Base-by-base conservation (phyloP, 2,888 invertebrate species). In the Drosophila birchii region DNA sequence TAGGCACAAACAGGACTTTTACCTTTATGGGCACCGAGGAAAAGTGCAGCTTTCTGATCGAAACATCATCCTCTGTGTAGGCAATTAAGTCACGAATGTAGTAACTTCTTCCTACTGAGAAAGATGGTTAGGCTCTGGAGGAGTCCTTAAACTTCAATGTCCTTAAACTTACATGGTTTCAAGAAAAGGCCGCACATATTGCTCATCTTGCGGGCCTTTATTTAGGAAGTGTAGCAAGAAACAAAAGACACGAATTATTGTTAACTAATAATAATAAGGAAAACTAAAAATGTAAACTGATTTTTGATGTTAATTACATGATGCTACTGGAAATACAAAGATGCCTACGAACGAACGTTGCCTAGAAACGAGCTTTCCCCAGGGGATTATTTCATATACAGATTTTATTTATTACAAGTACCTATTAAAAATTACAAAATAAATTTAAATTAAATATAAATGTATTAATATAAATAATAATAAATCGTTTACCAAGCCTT, bases 1-100 rank as follows among this genome's bases (percentile, higher is more conserved):
- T 1, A 45, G 7, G 5, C 6, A 12, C 6, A n/a, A 43, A 12
- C 18, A 12, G 3, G 2, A 53, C 59, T 12, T 1, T 66, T 63
- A 86, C 86, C 9, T 60, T 20, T 2, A 9, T 7, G 8, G 85
- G 20, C 2, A 86, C 44, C 8, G 57, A 59, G 14, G n/a, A 49
- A 16, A 79, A 5, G 43, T 32, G 66, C n/a, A 85, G 16, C 9
- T 72, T 88, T 14, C 36, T 64, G 1, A 85, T 61, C 16, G 60
- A 23, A 5, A 88, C 34, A 43, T 79, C 38, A 43, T 84, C 84
- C 16, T 88, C 88, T 7, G 84, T 84, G 62, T 63, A 83, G n/a
- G 71, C 78, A 7, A 75, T 12, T 2, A 32, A n/a, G 8, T 64
- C 44, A 7, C 58, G 67, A 5, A 83, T 56, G 29, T 70, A 76